Evolutionary conservation across 2,797 vertebrate species (phyloP).

Genomic region (Pteronotus mesoamericanus): DNA sequence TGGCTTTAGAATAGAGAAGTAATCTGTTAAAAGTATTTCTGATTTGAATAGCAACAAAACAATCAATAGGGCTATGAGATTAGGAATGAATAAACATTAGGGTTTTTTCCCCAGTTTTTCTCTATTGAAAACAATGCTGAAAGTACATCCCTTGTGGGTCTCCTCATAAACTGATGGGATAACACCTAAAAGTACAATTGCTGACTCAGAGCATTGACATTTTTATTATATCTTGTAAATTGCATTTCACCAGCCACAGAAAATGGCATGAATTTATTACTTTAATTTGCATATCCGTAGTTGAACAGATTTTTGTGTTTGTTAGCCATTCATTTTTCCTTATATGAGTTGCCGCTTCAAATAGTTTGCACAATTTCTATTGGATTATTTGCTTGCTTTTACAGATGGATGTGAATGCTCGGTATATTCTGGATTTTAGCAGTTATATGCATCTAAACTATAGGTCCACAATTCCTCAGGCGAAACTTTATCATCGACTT

Average conservation of each 20-base stretch:
- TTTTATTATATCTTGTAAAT: constrained; percentile 3
- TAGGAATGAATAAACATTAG: constrained; percentile 4
- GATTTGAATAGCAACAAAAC: constrained; percentile 22
- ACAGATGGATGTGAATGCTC: neutral
- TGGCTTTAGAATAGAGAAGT: neutral
- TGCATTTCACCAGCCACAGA: neutral
- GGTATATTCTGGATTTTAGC: neutral
- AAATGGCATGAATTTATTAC: neutral
- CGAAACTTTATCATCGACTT: neutral
- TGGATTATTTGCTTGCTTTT: neutral
- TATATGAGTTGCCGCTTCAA: neutral
- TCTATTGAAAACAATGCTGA: neutral
- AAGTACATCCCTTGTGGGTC: neutral
- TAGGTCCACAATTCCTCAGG: neutral
- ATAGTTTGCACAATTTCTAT: neutral
- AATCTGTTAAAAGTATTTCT: neutral
- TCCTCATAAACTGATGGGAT: neutral
- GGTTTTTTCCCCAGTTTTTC: neutral
- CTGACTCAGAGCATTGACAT: neutral
- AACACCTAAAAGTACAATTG: neutral
- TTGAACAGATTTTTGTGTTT: neutral
- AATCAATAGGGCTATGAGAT: neutral
- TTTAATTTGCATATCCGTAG: neutral
- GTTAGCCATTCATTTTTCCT: neutral
- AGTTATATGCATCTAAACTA: neutral